Evolutionary conservation across 2,888 invertebrate species (phyloP), one percentile per base, ranked within the genome.

Genomic region (Campoplex nolae): DNA sequence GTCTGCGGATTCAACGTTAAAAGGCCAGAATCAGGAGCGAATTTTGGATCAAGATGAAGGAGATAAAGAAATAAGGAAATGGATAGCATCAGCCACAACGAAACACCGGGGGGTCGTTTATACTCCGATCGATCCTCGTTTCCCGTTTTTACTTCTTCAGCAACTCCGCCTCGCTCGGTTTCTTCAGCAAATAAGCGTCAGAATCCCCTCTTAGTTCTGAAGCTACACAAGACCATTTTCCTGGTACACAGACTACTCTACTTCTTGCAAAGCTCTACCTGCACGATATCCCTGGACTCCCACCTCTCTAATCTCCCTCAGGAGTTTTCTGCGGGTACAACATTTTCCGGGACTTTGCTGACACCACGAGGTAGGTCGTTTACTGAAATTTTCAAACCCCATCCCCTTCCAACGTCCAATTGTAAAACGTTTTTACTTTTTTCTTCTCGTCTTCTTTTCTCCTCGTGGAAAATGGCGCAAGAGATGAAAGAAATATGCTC

Each of bases 191-290:
- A 84, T 84, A 86, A 81, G 73, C 83, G 56, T 73, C 67, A 58
- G 62, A 58, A 77, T 75, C 76, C 51, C 67, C 13, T 23, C 65
- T 38, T 73, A 75, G 56, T 75, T 87, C 67, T 62, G 18, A 58
- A 45, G 48, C 51, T 18, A 54, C 38, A 48, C 38, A 48, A 75
- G 35, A 38, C 54, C 81, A 23, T 32, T 81, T 73, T 80, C 51
- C 75, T 68, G 58, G 76, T 65, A 58, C 56, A 74, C 70, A 35
- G 35, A 13, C 9, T 16, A 35, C 71, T 7, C 9, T 16, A 35
- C 71, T 83, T 38, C 73, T n/a, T 65, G 70, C 58, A 54, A 89
- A 91, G 88, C 90, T 89, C 90, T 90, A 91, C 91, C 88, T 89
- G 88, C 90, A 89, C 90, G 23, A 6, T 71, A 16, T 56, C 45